phyloP scores from a whole-genome alignment of 2,113 vertebrate genomes.

The Danionella cerebrum region DNA sequence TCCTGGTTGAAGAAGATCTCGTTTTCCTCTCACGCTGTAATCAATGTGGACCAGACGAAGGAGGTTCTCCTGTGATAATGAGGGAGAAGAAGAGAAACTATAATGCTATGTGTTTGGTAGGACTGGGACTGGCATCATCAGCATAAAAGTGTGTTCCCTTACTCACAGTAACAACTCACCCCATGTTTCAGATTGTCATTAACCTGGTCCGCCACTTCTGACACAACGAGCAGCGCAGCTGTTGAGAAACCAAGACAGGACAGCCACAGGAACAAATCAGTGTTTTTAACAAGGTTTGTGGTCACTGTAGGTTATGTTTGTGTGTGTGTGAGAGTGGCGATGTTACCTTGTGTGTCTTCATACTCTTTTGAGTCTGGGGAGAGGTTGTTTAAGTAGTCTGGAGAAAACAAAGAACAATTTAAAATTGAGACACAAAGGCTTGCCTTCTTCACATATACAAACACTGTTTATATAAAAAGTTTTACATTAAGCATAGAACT shows the following conservation, averaged over 20 bases:
- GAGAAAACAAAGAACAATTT: constrained; percentile 28
- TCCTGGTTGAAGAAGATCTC: constrained; percentile 81
- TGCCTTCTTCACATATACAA: too few species aligned
- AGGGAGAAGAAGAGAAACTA: constrained; percentile 40
- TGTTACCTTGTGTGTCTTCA: constrained; percentile 85
- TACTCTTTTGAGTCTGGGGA: constrained; percentile 91
- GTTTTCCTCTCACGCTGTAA: constrained; percentile 84
- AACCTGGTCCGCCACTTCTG: constrained; percentile 81
- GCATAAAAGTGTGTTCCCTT: background rate
- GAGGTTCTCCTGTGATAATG: constrained; percentile 79
- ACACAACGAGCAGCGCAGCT: constrained; percentile 85
- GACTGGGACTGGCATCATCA: constrained; percentile 37
- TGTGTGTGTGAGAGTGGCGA: background rate
- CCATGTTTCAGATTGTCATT: constrained; percentile 89
- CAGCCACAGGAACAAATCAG: background rate
- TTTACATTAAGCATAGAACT: too few species aligned
- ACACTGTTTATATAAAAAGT: too few species aligned
- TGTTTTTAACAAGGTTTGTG: background rate
- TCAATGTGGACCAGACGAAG: constrained; percentile 93
- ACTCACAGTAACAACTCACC: constrained; percentile 67
- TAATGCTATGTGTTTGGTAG: constrained; percentile 32
- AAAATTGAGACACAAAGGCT: too few species aligned
- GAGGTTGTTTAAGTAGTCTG: constrained; percentile 98
- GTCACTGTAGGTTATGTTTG: too few species aligned
- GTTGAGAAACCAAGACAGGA: constrained; percentile 17